Percentiles rank a stretch among this genome's conserved stretches.
These are phyloP conservation scores for Motacilla tschutschensis DNA, from an alignment of 2,113 vertebrate species.

Conservation along the genomic window DNA sequence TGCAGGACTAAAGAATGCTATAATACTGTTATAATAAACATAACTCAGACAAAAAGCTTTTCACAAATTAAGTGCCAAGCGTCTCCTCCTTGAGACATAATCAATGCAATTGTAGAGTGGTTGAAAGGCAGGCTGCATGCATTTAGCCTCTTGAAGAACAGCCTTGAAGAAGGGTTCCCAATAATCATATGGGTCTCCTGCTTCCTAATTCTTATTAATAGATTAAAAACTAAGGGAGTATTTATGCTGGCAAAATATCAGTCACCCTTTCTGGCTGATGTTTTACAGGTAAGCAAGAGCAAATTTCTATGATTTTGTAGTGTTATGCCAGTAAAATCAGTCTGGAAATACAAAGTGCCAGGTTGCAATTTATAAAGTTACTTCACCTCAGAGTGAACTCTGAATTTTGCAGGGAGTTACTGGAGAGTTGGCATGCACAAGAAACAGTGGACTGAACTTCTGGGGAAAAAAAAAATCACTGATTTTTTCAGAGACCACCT, in stretches of 20 bases:
- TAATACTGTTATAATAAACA: slow-evolving; percentile 4
- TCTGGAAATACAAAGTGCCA: not conserved
- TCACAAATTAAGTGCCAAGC: slow-evolving; percentile 28
- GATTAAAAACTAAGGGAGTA: slow-evolving; percentile 6
- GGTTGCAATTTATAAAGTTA: not conserved
- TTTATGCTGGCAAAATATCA: slow-evolving; percentile 1
- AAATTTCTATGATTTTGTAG: not conserved
- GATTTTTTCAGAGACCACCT: not conserved
- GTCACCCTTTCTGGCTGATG: not conserved
- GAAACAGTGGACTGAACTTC: not conserved
- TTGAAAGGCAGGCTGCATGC: not conserved
- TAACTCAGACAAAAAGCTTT: slow-evolving; percentile 36
- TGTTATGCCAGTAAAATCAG: not conserved
- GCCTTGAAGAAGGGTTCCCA: not conserved
- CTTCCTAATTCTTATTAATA: not conserved
- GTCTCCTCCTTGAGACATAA: slow-evolving; percentile 22
- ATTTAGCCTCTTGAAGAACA: slow-evolving; percentile 1
- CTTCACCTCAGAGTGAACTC: not conserved
- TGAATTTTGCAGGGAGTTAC: not conserved
- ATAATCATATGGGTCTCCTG: not conserved
- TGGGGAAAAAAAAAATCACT: not conserved
- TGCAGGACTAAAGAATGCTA: not conserved
- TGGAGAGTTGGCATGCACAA: not conserved
- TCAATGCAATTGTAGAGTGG: not conserved
- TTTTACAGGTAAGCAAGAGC: not conserved